phyloP scores from a whole-genome alignment of 2,797 vertebrate species.

The Neosilurus mollespiculum region DNA sequence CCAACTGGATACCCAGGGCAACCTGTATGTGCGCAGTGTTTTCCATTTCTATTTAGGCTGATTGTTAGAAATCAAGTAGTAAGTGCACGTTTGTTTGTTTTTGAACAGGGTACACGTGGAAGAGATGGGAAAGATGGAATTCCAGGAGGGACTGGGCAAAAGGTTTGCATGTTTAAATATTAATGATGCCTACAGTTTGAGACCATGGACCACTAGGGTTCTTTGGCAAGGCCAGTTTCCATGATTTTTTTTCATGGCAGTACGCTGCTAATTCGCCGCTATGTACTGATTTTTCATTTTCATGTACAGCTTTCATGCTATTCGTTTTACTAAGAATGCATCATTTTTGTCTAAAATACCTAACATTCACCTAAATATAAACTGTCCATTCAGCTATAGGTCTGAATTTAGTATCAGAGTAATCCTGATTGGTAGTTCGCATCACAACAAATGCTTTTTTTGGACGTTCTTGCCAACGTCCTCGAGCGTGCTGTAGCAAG shows the following conservation, averaged over 20 bases:
- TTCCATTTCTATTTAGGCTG: not conserved
- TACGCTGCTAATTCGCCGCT: not conserved
- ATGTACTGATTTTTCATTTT: not conserved
- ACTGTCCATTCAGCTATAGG: not conserved
- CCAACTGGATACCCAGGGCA: slow-evolving; percentile 81
- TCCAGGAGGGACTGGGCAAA: slow-evolving; percentile 82
- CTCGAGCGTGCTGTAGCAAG: not conserved
- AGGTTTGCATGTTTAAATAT: slow-evolving; percentile 76
- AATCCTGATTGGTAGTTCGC: not conserved
- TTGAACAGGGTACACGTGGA: slow-evolving; percentile 83
- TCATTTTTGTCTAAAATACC: not conserved
- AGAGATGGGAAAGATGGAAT: slow-evolving; percentile 84
- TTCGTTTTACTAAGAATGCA: not conserved
- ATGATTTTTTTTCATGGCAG: too few species aligned
- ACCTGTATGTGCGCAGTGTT: slow-evolving; percentile 74
- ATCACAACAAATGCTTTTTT: too few species aligned
- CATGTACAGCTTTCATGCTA: not conserved
- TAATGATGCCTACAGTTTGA: slow-evolving; percentile 38
- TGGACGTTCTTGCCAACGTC: not conserved
- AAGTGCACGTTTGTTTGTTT: slow-evolving; percentile 37
- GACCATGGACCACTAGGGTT: slow-evolving; percentile 27
- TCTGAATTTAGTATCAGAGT: not conserved
- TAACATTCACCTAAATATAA: not conserved
- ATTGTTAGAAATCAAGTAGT: not conserved
- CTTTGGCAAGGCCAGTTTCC: not conserved